Evolutionary conservation across 2,113 vertebrate species (phyloP), one percentile per base, ranked within the genome.

Genomic region (Danionella cerebrum): DNA sequence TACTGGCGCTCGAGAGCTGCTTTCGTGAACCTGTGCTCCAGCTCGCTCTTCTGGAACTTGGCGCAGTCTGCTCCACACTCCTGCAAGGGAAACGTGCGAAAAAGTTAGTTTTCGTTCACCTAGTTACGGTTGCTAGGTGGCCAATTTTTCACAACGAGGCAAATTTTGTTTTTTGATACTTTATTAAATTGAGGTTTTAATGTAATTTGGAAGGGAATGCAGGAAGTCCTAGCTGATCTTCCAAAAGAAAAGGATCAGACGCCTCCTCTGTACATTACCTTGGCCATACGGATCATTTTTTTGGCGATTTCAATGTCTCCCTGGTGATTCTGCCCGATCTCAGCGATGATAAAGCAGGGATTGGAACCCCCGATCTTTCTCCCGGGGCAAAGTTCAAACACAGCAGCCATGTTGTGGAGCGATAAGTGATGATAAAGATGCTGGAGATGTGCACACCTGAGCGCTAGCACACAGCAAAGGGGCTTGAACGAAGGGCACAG

Each of bases 21-120:
- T 70, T 88, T 92, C 74, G 93, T 98, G 68, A 98, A 98, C 67
- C 95, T 95, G 79, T 90, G 53, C 47, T 94, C 90, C 50, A 98
- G 70, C 45, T 97, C 95, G 2, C 96, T 98, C 77, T 98, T 98
- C 84, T 98, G 96, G 69, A 98, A 94, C 73, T 98, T 98, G 16
- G 94, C 95, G 77, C 96, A 98, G 31, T 98, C 95, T 0, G 93
- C 95, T n/a, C 96, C 96, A 0, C 92, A 92, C 2, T 96, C 92
- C 95, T 98, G 80, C 9, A 27, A 19, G 6, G 29, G 1, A 33
- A 33, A 33, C 5, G 29, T 33, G 9, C 5, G 7, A 31, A 31
- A 31, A 31, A 31, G 7, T n/a, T n/a, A n/a, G n/a, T n/a, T n/a
- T n/a, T n/a, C n/a, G n/a, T n/a, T n/a, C n/a, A n/a, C n/a, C n/a